Evolutionary conservation across 2,797 vertebrate species (phyloP), one percentile per base, ranked within the genome.

Genomic region (Sitta carolinensis): DNA sequence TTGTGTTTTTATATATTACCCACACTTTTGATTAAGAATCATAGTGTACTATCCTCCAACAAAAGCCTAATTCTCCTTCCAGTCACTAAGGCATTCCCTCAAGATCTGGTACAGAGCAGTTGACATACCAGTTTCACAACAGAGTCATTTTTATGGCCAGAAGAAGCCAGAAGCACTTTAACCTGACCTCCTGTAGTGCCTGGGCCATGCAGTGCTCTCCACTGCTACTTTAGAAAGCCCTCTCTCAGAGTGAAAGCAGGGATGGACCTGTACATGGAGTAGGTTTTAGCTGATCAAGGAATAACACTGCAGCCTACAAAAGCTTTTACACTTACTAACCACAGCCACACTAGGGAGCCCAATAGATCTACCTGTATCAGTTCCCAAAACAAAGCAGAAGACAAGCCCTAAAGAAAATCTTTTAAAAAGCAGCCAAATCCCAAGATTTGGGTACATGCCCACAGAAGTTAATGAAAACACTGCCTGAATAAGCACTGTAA

Each of bases 341-440:
- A 45, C 47, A 69, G 48, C 34, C 36, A 42, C 2, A 1, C 17
- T 6, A 76, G 21, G 13, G 7, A 94, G 52, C 50, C 52, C 5
- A 55, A 54, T 1, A 88, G 48, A 85, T 78, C 55, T 82, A 94
- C 62, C 85, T 86, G 51, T n/a, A 52, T 57, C 47, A n/a, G 62
- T 59, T 85, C 48, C 67, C 55, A 90, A 78, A 91, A 77, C 16
- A 85, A 87, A 75, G 10, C 0, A 93, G 40, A 68, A 88, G 32
- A 59, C 38, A 76, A 94, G 55, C 77, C 70, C 54, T 38, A n/a
- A 40, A 84, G 42, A 86, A 90, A 76, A 73, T 21, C 13, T 69
- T 96, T 78, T 73, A 55, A 55, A 93, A 94, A 64, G 34, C 81
- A 90, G 86, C 92, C 93, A 95, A 87, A 93, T 70, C 20, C 32